Base-by-base conservation (phyloP, 2,888 invertebrate species). In the Drosophila vallismaia region DNA sequence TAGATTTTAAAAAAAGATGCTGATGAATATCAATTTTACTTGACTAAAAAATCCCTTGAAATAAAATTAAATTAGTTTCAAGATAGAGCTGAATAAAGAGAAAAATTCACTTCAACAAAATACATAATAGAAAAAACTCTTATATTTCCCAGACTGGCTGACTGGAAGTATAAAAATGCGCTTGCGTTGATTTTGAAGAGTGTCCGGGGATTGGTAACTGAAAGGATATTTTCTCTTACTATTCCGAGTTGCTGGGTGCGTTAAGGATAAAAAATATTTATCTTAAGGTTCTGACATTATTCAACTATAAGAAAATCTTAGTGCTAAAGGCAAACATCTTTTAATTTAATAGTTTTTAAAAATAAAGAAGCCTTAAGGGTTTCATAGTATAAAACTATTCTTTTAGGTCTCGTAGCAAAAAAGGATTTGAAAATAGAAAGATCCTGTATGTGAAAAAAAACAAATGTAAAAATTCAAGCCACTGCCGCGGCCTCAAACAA, bases 51-150 rank as follows among this genome's bases (percentile, higher is more conserved):
- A 36, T 19, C n/a, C 7, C 8, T 24, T 55, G 24, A 4, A 53
- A 12, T 54, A 6, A 44, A 42, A 36, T 36, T 36, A n/a, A 12
- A 6, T 12, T 12, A 2, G 36, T 36, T 12, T 12, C 5, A 2
- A n/a, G 6, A n/a, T 6, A n/a, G 0, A 36, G 54, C 85, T 86
- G 81, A 86, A 79, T 86, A 73, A 84, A 86, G 85, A 29, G 85
- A 10, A 69, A 71, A 84, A 49, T 19, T 71, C 48, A 28, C 81
- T 68, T 36, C 12, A 3, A 7, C 5, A 3, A 19, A 29, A 12
- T 26, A 19, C 19, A 19, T 19, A 19, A 19, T 19, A 19, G 19
- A 19, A 19, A 19, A 49, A 45, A 56, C 85, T 88, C 88, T 88
- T 88, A 88, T 86, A 88, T n/a, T 69, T 83, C 14, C 72, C 62